These are phyloP conservation scores for Caradrina clavipalpis DNA, from an alignment of 2,888 invertebrate genomes.

Conservation along the genomic window DNA sequence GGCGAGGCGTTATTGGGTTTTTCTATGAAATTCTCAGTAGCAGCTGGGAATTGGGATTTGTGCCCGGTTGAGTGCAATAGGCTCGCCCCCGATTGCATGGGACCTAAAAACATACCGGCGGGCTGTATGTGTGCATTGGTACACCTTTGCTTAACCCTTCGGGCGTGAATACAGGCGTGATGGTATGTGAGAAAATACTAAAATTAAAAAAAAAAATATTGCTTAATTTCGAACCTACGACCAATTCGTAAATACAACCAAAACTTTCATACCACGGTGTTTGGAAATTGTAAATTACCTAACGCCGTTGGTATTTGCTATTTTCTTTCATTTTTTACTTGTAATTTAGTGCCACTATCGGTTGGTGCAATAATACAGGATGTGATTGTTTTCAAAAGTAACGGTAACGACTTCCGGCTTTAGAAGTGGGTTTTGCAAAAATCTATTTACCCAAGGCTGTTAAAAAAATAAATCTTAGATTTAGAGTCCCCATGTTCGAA, in stretches of 20 bases:
- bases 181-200: too few species aligned
- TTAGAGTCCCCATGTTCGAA: too few species aligned
- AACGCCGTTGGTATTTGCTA: background rate
- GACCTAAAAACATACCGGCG: too few species aligned
- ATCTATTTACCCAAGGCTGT: background rate
- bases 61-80: too few species aligned
- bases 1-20: too few species aligned
- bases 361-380: slow-evolving; percentile 1
- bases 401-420: slow-evolving; percentile 10
- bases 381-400: slow-evolving; percentile 28
- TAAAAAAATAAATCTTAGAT: background rate
- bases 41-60: too few species aligned
- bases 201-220: slow-evolving; percentile 1
- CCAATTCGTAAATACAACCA: background rate
- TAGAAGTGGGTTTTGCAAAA: background rate
- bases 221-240: background rate
- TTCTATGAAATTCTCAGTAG: too few species aligned
- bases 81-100: too few species aligned
- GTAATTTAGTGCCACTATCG: background rate
- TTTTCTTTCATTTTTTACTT: background rate
- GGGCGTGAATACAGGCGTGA: too few species aligned
- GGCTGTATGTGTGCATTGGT: too few species aligned
- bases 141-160: too few species aligned
- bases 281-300: background rate
- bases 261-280: too few species aligned